phyloP scores from a whole-genome alignment of 2,797 vertebrate genomes.

The Morus bassanus region DNA sequence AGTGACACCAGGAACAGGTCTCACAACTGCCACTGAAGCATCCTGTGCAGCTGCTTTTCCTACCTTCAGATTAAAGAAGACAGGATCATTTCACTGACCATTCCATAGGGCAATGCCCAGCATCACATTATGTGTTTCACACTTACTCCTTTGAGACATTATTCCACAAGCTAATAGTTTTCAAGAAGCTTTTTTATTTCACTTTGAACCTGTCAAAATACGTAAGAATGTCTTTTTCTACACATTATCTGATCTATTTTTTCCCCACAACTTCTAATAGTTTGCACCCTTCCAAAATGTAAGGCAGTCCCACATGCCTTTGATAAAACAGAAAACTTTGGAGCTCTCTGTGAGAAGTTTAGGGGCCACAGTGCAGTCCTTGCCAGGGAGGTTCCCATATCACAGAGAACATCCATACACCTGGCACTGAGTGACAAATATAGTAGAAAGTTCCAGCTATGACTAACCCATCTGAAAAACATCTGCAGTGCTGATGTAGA shows the following conservation, averaged over 20 bases:
- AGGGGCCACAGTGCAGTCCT: background rate
- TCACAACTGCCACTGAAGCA: background rate
- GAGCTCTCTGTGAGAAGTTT: background rate
- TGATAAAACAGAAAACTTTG: background rate
- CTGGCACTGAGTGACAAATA: background rate
- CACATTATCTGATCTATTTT: background rate
- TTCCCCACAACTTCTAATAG: background rate
- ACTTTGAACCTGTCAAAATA: background rate
- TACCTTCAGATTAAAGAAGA: background rate
- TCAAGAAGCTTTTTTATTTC: background rate
- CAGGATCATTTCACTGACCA: background rate
- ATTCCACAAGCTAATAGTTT: background rate
- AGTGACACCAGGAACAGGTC: background rate
- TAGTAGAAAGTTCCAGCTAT: background rate
- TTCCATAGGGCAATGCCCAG: background rate
- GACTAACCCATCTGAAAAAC: background rate
- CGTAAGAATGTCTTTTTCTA: background rate
- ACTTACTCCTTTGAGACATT: background rate
- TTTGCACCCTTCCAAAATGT: background rate
- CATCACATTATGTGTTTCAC: background rate
- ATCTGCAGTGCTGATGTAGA: background rate
- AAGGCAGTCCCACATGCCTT: background rate
- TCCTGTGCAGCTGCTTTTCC: background rate
- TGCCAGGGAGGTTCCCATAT: background rate
- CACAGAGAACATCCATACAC: background rate